Evolutionary conservation across 37 sponge, comb jelly and placozoan species (phyloP), one percentile per base, ranked within the genome.

Genomic region (Amphimedon queenslandica): DNA sequence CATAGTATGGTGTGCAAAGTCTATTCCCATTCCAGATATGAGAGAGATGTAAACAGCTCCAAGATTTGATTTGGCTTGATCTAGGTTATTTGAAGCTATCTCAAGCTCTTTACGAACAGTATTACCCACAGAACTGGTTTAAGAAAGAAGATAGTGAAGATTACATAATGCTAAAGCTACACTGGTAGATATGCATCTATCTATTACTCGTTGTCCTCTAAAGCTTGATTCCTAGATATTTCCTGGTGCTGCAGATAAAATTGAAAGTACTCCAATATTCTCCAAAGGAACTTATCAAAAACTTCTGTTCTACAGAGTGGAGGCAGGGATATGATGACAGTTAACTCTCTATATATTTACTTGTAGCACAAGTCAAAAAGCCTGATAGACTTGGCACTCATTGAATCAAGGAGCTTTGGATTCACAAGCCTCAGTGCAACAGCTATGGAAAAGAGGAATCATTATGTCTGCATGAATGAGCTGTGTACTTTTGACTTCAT

Each of bases 291-390:
- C 58, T 16, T 10, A 57, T 88, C 57, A 77, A 83, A 63, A 60
- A 73, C 60, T 11, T 75, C 72, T n/a, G 80, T 81, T 63, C 89
- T 88, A 55, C 24, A 53, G 0, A 2, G 18, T 29, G 32, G 32
- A 13, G 30, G 0, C 42, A 43, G 24, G 10, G 21, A 1, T 41
- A 47, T 2, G n/a, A n/a, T n/a, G n/a, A n/a, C n/a, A 36, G 37
- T 27, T 16, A 8, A 2, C 42, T 5, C 13, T 5, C 51, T 13
- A 71, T n/a, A 69, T 25, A 20, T 69, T 63, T 42, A 87, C 88
- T 74, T 72, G 70, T 40, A 79, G 53, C 68, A 82, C 2, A 20
- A 37, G 38, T 88, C 88, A 67, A 88, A 88, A 2, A 69, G n/a
- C 11, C 23, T 31, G 4, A 66, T 42, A 32, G 83, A 43, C 1